Base-by-base conservation (phyloP, 2,797 vertebrate species). In the Takifugu rubripes region DNA sequence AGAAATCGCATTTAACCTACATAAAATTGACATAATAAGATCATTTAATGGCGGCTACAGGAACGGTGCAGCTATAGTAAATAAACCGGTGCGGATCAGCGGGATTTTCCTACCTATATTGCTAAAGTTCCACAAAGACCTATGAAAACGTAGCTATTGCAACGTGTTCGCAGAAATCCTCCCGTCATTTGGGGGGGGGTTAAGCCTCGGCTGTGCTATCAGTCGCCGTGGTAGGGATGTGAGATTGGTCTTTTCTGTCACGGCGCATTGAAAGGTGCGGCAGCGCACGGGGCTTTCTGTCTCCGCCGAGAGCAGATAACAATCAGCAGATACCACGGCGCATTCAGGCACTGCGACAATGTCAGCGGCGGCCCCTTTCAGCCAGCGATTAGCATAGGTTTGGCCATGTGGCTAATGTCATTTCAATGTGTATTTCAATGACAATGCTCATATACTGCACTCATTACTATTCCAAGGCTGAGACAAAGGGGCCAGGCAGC, bases 91-190 rank as follows among this genome's bases (percentile, higher is more conserved):
- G 54, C 69, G 78, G 84, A 88, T 87, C 77, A 77, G 77, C 63
- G 63, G 81, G 83, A 87, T 84, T 84, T 82, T 78, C 73, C 54
- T 56, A 68, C 70, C 78, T 72, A 88, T 89, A 80, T 84, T 63
- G 74, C 74, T 72, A 82, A 85, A 85, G 81, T 73, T 79, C 86
- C 78, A 70, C 69, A 85, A 81, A 81, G 85, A 85, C 72, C 48
- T 81, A 75, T 85, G 36, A 40, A 40, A 40, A 40, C 4, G 36
- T 1, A 40, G 11, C 36, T 14, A 40, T 40, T 40, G 36, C 14
- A 14, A 3, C 11, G 2, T 7, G 27, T 40, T 40, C 10, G 36
- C 36, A 40, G 76, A 80, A 79, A 84, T 59, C 68, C 81, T 74
- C 78, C 77, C 78, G 72, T 65, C 50, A 70, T 61, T 71, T 21